A percentile compares a stretch with the other conserved stretches of the same genome.
These are phyloP conservation scores for Ciconia nigra DNA, from an alignment of 2,797 vertebrate species.

Conservation along the genomic window DNA sequence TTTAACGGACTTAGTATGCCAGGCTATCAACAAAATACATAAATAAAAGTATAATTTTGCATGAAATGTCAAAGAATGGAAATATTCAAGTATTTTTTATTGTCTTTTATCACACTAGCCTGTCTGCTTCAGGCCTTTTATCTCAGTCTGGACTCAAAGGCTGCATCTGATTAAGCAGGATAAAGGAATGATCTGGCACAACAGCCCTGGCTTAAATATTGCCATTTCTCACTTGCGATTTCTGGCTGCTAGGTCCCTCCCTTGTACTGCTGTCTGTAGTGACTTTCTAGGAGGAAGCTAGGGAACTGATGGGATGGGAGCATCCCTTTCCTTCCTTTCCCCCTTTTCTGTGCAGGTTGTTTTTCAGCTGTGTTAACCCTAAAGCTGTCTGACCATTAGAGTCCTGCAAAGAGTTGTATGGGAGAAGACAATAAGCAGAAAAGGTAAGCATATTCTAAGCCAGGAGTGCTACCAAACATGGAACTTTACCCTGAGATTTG, in stretches of 20 bases:
- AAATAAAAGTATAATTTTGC: neutral
- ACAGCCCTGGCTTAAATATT: neutral
- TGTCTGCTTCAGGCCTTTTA: neutral
- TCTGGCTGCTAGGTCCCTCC: neutral
- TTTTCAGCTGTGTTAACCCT: neutral
- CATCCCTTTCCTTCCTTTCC: neutral
- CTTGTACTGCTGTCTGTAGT: neutral
- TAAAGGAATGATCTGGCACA: neutral
- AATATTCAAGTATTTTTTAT: neutral
- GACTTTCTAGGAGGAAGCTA: neutral
- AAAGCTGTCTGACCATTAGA: neutral
- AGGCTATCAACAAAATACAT: neutral
- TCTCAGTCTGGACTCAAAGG: neutral
- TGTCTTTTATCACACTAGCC: neutral
- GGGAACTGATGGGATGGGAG: neutral
- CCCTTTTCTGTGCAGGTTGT: rapidly evolving
- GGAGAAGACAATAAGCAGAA: neutral
- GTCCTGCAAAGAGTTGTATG: neutral
- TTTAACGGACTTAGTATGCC: neutral
- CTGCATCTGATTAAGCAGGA: neutral
- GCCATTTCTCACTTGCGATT: neutral
- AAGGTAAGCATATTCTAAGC: neutral
- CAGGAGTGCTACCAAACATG: rapidly evolving
- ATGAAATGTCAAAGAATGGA: neutral
- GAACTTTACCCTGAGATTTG: neutral